Evolutionary conservation across 2,888 invertebrate species (phyloP), one percentile per base, ranked within the genome.

Genomic region (Conchocele bisecta): DNA sequence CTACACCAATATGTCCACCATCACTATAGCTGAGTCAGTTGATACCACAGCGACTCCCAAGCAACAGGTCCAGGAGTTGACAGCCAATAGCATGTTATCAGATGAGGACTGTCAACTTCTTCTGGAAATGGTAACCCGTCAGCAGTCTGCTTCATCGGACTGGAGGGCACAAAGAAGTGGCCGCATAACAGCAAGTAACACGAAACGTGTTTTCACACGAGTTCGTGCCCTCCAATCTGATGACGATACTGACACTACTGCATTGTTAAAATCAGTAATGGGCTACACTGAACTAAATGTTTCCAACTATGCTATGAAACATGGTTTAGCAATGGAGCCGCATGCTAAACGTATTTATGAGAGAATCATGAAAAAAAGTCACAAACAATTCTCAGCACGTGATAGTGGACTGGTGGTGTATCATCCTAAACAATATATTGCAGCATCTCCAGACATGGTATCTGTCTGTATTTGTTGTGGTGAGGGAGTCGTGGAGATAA

Each of bases 401-500:
- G 44, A 59, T 7, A 33, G 44, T 46, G 59, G 59, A 6, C 17
- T 61, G 35, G 20, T 20, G 15, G 24, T 59, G 3, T 24, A 42
- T 20, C n/a, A 5, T 3, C 24, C 5, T 1, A 9, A 35, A 20
- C 39, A 48, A 17, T 60, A 28, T 37, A 17, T 60, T 26, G 60
- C 35, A 7, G 60, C 60, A 20, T 46, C 46, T 4, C 31, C 50
- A 2, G 50, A 60, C 31, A 15, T 60, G 13, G 4, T 46, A 1
- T n/a, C 39, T 37, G 17, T 29, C 9, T 60, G 60, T 24, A 3
- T 3, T 1, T 60, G 60, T 22, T 33, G 60, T 26, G 48, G 46
- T 15, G 39, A 60, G 26, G 60, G 60, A 35, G 22, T 60, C 17
- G 33, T 48, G 37, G 50, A 60, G 29, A 60, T 60, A 28, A 60